Conservation (phyloP, 2,113 vertebrate genomes). For the Anarrhichthys ocellatus region DNA sequence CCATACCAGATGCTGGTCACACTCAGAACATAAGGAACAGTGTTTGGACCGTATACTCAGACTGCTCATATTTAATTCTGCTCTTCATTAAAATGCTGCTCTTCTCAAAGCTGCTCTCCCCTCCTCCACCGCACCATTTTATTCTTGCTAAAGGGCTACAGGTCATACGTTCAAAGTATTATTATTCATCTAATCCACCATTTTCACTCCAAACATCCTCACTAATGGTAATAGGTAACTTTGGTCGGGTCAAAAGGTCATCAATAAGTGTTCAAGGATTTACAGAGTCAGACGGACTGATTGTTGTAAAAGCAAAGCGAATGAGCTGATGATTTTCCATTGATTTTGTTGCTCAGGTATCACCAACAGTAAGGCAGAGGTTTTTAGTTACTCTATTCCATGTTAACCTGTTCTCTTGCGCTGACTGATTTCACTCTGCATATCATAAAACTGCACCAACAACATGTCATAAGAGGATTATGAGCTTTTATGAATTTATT, state of each 20-base stretch:
- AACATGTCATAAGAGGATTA: conserved; percentile 15
- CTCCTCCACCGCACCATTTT: neutral
- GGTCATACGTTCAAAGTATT: conserved; percentile 24
- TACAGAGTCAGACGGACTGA: neutral
- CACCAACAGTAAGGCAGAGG: neutral
- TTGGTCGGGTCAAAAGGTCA: neutral
- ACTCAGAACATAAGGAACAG: neutral
- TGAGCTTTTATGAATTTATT: conserved; percentile 17
- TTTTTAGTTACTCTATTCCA: neutral
- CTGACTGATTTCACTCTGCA: conserved; percentile 8
- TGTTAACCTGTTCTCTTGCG: neutral
- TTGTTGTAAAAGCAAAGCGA: neutral
- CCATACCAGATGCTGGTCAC: neutral
- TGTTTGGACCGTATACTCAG: neutral
- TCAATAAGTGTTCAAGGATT: neutral
- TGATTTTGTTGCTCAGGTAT: neutral
- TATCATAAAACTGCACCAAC: neutral
- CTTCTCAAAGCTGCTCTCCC: neutral
- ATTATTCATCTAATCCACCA: conserved; percentile 11
- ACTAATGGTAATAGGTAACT: conserved; percentile 7
- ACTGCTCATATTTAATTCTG: conserved; percentile 9
- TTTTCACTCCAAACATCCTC: neutral
- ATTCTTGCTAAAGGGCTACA: conserved; percentile 9
- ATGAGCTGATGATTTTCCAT: neutral
- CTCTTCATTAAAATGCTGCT: conserved; percentile 39